phyloP scores from a whole-genome alignment of 1,140 invertebrate species.

The Drosophila willistoni region DNA sequence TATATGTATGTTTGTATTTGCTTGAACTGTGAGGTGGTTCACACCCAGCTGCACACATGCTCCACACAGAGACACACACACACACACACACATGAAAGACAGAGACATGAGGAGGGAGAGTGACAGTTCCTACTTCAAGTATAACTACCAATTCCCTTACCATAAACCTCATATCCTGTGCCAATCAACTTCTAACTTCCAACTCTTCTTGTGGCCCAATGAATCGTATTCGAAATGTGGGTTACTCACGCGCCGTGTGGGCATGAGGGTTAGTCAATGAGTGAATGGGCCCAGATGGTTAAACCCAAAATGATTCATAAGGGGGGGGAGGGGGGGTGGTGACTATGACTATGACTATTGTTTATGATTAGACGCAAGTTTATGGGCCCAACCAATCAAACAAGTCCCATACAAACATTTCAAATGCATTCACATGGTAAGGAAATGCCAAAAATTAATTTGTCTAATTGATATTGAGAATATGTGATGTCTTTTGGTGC shows the following conservation, averaged over 20 bases:
- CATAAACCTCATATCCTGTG: not conserved
- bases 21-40: not conserved
- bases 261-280: not conserved
- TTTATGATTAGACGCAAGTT: slow-evolving; percentile 4
- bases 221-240: not conserved
- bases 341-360: not conserved
- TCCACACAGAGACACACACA: not conserved
- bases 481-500: not conserved
- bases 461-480: slow-evolving; percentile 10
- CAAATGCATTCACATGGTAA: not conserved
- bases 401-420: not conserved
- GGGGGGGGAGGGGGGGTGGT: no score
- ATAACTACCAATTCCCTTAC: not conserved
- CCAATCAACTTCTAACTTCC: no score
- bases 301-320: not conserved
- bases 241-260: not conserved
- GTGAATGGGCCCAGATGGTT: no score
- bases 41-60: not conserved
- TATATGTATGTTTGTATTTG: not conserved
- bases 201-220: not conserved
- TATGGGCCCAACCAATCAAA: not conserved
- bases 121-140: not conserved
- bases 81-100: not conserved
- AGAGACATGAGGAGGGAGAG: not conserved
- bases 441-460: not conserved